These are phyloP conservation scores for Aldabrachelys gigantea DNA, from an alignment of 2,113 vertebrate species.

Conservation along the genomic window DNA sequence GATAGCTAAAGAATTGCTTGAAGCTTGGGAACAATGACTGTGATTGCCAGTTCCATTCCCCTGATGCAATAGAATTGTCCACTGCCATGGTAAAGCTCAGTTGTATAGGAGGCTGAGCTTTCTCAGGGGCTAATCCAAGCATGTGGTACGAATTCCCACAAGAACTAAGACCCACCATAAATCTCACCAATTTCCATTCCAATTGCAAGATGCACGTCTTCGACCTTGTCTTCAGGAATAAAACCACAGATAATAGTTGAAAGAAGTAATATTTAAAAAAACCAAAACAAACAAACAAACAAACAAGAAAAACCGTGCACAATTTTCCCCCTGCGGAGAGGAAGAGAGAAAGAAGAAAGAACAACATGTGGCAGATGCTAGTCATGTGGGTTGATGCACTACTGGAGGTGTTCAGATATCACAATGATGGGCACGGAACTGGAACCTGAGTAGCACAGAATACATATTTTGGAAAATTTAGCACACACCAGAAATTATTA, in stretches of 20 bases:
- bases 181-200: neutral
- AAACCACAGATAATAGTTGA: neutral
- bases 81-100: neutral
- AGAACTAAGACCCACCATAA: constrained; percentile 13
- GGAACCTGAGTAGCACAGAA: constrained; percentile 52
- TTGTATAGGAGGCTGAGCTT: neutral
- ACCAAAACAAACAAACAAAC: neutral
- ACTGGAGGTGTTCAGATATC: constrained; percentile 47
- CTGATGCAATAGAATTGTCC: neutral
- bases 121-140: neutral
- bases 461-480: constrained; percentile 10
- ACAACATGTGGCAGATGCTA: constrained; percentile 47
- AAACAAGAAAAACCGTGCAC: neutral
- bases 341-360: constrained; percentile 28
- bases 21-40: neutral
- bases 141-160: constrained; percentile 17
- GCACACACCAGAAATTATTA: constrained; percentile 25
- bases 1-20: constrained; percentile 1
- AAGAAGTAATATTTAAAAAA: neutral
- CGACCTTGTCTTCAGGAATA: constrained; percentile 20
- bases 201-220: neutral
- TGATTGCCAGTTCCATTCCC: neutral
- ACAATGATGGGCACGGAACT: neutral
- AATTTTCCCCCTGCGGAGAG: neutral
- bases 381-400: constrained; percentile 45